A percentile compares a stretch with the other conserved stretches of the same genome.
Evolutionary conservation across 2,888 invertebrate species (phyloP).

Genomic region (Caenorhabditis sulstoni): DNA sequence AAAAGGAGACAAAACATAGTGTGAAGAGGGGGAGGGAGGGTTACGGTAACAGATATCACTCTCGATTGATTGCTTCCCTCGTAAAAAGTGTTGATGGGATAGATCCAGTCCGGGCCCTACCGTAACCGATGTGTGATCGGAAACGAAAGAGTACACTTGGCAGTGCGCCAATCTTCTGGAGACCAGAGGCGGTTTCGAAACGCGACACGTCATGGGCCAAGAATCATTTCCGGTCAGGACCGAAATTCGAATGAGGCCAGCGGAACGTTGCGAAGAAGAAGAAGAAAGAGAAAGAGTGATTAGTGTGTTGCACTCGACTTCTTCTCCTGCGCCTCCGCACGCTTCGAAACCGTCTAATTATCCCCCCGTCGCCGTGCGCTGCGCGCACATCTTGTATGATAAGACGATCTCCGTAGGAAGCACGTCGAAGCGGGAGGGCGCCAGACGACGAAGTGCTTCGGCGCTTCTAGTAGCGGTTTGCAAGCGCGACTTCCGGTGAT

Average conservation of each 20-base stretch:
- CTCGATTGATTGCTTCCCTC: conserved; percentile 26
- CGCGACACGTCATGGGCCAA: conserved; percentile 46
- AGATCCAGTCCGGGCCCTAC: conserved; percentile 7
- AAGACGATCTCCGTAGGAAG: conserved; percentile 16
- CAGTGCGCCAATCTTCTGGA: conserved; percentile 37
- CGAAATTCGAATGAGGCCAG: conserved; percentile 36
- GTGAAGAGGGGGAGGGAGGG: conserved; percentile 2
- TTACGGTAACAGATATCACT: conserved; percentile 38
- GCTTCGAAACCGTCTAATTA: neutral
- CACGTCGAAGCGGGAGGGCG: conserved; percentile 15
- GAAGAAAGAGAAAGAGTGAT: neutral
- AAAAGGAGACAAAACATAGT: conserved; percentile 6
- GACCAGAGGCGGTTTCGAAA: conserved; percentile 35
- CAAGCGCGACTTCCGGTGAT: conserved; percentile 61
- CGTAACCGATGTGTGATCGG: conserved; percentile 48
- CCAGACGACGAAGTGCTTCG: conserved; percentile 46
- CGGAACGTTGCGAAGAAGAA: neutral
- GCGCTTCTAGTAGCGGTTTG: conserved; percentile 55
- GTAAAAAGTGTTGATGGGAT: conserved; percentile 30
- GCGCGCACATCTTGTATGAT: conserved; percentile 40
- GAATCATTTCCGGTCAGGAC: conserved; percentile 38
- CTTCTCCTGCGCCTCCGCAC: neutral
- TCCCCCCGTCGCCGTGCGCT: conserved; percentile 2
- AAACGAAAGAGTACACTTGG: conserved; percentile 42
- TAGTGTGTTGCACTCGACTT: neutral